Base-by-base conservation (phyloP, 2,113 vertebrate species). In the Panthera tigris region DNA sequence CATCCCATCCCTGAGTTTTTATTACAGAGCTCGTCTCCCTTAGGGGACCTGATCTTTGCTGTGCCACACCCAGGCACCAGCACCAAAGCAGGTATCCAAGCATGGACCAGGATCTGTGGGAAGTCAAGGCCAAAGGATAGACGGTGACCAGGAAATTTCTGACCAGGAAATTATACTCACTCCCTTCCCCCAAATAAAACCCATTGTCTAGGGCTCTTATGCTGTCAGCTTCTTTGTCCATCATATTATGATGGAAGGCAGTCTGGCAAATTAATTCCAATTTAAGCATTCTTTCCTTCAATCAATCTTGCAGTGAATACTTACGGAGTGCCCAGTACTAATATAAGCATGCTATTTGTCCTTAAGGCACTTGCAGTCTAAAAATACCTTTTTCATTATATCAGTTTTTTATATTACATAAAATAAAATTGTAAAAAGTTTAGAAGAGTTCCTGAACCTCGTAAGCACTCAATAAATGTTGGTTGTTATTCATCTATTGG, bases 351-450 rank as follows among this genome's bases (percentile, higher is more conserved):
- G 0, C 39, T 52, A 19, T 93, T 79, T 92, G n/a, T 45, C 90
- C 66, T 74, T 3, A 23, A 80, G 74, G 33, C 45, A 23, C 55
- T 57, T 79, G 48, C 39, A 10, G 1, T 82, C 19, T 74, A 95
- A 98, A 95, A 94, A 57, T 84, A 81, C 18, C 68, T 68, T 71
- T 92, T 69, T 88, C 63, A 55, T 95, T 55, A 36, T 41, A 13
- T 41, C 33, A 55, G 23, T 55, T 89, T 66, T 82, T 83, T 65
- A 39, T 63, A 71, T 13, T 15, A 27, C 50, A 73, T 55, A 6
- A 96, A 82, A 39, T 48, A n/a, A 95, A 96, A 71, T 36, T 31
- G 31, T 41, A 15, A 65, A 83, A 80, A 79, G 21, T 61, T 31
- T 84, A 52, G 73, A 87, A 78, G 71, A 29, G 41, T 76, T 82